Percentiles rank a stretch among this genome's conserved stretches.
These are phyloP conservation scores for Chaetura pelagica DNA, from an alignment of 2,113 vertebrate genomes.

Conservation along the genomic window DNA sequence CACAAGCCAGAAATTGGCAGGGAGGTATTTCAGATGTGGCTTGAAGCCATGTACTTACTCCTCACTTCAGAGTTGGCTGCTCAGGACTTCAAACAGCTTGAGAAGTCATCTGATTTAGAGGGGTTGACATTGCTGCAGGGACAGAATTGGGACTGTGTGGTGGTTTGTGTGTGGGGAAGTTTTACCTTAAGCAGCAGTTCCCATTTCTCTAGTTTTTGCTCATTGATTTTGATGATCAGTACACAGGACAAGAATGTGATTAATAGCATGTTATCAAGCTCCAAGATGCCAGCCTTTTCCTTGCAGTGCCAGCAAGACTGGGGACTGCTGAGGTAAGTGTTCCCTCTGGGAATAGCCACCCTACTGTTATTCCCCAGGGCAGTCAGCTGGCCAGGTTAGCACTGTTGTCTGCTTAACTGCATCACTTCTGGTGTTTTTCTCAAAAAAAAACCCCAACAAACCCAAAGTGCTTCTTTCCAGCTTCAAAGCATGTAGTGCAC, in stretches of 20 bases:
- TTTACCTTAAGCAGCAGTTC: slow-evolving; percentile 36
- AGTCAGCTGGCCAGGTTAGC: neutral
- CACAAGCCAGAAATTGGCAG: neutral
- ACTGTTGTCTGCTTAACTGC: neutral
- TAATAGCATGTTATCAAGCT: neutral
- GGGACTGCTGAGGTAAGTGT: neutral
- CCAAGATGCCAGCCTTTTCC: neutral
- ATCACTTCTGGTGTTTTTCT: neutral
- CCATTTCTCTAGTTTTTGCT: neutral
- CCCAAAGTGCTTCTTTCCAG: neutral
- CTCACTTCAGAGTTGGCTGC: slow-evolving; percentile 9
- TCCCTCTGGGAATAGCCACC: neutral
- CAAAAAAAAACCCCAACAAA: neutral
- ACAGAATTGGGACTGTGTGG: neutral
- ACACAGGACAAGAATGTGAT: neutral
- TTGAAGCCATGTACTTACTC: neutral
- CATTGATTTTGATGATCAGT: slow-evolving; percentile 9
- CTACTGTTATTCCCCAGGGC: neutral
- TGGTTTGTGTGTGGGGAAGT: neutral
- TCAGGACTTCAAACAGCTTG: slow-evolving; percentile 8
- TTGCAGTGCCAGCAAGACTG: neutral
- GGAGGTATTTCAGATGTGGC: slow-evolving; percentile 2
- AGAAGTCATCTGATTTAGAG: neutral
- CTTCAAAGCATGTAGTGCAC: neutral
- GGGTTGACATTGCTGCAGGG: slow-evolving; percentile 23